Evolutionary conservation across 2,113 vertebrate species (phyloP).

Genomic region (Acanthochromis polyacanthus): DNA sequence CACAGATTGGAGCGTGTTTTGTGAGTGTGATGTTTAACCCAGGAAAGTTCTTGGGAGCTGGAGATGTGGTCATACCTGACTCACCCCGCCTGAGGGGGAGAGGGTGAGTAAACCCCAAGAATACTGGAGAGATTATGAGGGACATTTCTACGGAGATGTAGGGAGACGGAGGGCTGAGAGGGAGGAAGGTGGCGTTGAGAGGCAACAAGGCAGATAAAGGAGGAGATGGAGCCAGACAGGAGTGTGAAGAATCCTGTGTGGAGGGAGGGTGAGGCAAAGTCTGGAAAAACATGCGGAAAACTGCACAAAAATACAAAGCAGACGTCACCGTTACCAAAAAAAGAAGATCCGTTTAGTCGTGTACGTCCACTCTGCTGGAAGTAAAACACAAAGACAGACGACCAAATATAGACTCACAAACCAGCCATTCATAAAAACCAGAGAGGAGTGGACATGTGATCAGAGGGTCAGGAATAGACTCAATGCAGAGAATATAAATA

Average conservation of each 20-base stretch:
- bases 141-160: constrained; percentile 41
- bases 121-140: constrained; percentile 53
- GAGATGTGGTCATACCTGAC: constrained; percentile 61
- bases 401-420: constrained; percentile 35
- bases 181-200: constrained; percentile 17
- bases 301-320: constrained; percentile 3
- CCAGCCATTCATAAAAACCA: neutral
- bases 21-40: constrained; percentile 32
- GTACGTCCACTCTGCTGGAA: constrained; percentile 24
- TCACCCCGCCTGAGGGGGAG: constrained; percentile 49
- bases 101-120: constrained; percentile 44
- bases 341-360: neutral
- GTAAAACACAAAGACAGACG: constrained; percentile 39
- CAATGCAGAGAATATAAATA: too few species aligned
- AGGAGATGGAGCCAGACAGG: constrained; percentile 52
- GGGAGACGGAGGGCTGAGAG: constrained; percentile 14
- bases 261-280: neutral
- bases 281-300: neutral
- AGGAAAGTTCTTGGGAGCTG: constrained; percentile 6
- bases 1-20: constrained; percentile 25
- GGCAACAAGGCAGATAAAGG: constrained; percentile 46
- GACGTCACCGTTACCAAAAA: neutral
- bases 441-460: neutral
- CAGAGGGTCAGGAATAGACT: neutral
- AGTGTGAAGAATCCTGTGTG: constrained; percentile 33